phyloP scores from a whole-genome alignment of 1,140 invertebrate species.

The Zaprionus camerounensis region DNA sequence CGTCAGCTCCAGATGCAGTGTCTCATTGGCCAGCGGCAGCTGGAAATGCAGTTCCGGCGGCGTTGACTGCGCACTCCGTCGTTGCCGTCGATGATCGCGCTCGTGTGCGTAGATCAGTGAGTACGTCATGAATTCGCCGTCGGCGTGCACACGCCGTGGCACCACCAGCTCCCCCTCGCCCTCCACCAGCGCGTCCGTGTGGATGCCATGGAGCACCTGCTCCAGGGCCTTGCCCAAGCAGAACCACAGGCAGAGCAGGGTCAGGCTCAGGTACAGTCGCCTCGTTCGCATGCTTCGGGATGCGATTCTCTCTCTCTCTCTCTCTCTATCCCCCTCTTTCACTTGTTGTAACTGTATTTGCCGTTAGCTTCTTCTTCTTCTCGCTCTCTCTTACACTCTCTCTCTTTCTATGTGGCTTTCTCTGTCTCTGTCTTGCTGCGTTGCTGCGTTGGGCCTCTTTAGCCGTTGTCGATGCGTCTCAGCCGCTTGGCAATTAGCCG shows the following conservation, averaged over 20 bases:
- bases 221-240: background rate
- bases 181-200: constrained; percentile 83
- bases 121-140: constrained; percentile 86
- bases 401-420: background rate
- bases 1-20: constrained; percentile 85
- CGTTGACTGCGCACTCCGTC: constrained; percentile 48
- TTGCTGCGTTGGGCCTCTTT: constrained; percentile 29
- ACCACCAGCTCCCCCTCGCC: constrained; percentile 86
- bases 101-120: constrained; percentile 85
- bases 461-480: constrained; percentile 75
- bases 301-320: background rate
- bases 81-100: constrained; percentile 61
- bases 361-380: background rate
- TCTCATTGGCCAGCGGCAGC: constrained; percentile 85
- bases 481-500: constrained; percentile 56
- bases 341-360: background rate
- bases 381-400: background rate
- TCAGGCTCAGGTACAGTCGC: constrained; percentile 32
- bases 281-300: constrained; percentile 7
- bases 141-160: constrained; percentile 86
- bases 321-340: background rate
- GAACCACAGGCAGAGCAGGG: constrained; percentile 56
- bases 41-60: constrained; percentile 85
- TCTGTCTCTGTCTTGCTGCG: constrained; percentile 11
- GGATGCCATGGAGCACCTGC: constrained; percentile 81